These are phyloP conservation scores for Drosophila putrida DNA, from an alignment of 2,888 invertebrate species.

Conservation along the genomic window DNA sequence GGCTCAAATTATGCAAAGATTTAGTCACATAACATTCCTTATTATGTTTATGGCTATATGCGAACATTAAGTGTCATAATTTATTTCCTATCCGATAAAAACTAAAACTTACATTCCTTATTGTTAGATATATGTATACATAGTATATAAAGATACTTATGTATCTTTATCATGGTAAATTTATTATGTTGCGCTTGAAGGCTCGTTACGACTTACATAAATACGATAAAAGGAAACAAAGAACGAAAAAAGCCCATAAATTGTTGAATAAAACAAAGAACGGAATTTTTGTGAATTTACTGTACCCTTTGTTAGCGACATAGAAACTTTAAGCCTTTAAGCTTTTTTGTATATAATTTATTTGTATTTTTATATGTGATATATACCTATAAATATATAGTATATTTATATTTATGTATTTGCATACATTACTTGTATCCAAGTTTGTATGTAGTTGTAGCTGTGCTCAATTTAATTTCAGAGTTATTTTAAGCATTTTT, in stretches of 20 bases:
- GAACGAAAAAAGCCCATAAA: constrained; percentile 52
- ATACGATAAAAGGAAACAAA: constrained; percentile 56
- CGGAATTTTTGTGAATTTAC: constrained; percentile 43
- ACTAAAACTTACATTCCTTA: constrained; percentile 20
- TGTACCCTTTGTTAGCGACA: constrained; percentile 37
- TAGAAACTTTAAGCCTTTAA: constrained; percentile 61
- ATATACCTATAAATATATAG: constrained; percentile 24
- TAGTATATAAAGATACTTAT: not conserved
- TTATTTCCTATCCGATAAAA: constrained; percentile 29
- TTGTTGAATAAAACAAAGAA: constrained; percentile 57
- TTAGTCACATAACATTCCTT: not conserved
- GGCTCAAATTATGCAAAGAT: not conserved
- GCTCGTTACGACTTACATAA: constrained; percentile 45
- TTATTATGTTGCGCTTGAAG: constrained; percentile 38
- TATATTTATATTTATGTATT: constrained; percentile 5
- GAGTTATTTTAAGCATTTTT: constrained; percentile 60
- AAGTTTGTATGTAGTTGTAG: constrained; percentile 37
- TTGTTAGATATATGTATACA: not conserved
- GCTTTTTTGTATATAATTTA: constrained; percentile 37
- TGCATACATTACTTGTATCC: constrained; percentile 12
- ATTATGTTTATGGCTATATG: not conserved
- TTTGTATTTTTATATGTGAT: constrained; percentile 13
- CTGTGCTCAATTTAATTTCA: constrained; percentile 57
- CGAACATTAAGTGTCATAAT: constrained; percentile 15
- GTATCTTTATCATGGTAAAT: constrained; percentile 19